Evolutionary conservation across 2,797 vertebrate species (phyloP), one percentile per base, ranked within the genome.

Genomic region (Meriones psammophilus): DNA sequence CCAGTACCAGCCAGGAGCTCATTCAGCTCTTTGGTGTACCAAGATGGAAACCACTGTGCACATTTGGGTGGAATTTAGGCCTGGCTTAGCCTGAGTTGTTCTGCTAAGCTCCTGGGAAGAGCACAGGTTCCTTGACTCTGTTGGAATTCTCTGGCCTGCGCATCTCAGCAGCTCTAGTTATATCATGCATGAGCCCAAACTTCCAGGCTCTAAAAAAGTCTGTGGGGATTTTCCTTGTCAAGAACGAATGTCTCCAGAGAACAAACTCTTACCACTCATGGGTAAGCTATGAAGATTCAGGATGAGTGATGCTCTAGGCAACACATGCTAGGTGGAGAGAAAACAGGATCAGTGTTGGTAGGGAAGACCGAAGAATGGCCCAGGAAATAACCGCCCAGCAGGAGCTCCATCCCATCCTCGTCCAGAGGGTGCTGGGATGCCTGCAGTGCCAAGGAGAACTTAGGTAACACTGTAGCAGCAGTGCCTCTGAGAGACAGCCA

Each of bases 151-250:
- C 24, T 73, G 85, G 22, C 50, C n/a, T 56, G n/a, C 8, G 36
- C 33, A 22, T 62, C 54, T 3, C 8, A 12, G 36, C 26, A 8
- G 17, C 26, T 58, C 20, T 1, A 36, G 15, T 24, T 22, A 10
- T 18, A 30, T 3, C 20, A 3, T 36, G 9, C 8, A 1, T 20
- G 3, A 9, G 58, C 7, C 18, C n/a, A 17, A 2, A 22, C 39
- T 89, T 28, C 20, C 7, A 9, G 39, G 28, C 87, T 64, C 39
- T 64, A n/a, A 64, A n/a, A 64, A 62, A 3, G 30, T 62, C 73
- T 77, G 1, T 77, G 58, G 39, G 26, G 24, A 88, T 28, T 73
- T 56, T n/a, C 5, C 24, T 79, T 87, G 26, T 30, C 5, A 79
- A 88, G 91, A 42, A 22, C 14, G 14, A 26, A 39, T 8, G 1